Conservation (phyloP, 30 jellyfish, hydroid and myxozoan genomes). For the Calvadosia cruxmelitensis region DNA sequence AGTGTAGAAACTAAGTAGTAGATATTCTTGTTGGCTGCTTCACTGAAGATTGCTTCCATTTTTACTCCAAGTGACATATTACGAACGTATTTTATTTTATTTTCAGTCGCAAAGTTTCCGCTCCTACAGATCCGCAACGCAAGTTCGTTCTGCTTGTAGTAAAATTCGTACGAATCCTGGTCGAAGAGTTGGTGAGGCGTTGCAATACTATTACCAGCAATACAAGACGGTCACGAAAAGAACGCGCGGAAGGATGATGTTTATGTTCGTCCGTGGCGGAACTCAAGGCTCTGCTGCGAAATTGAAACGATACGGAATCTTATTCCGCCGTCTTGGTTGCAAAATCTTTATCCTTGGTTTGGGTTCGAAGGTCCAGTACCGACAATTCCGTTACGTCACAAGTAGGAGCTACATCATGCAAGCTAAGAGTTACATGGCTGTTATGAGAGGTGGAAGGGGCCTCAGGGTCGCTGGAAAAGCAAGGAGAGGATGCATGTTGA, state of each 20-base stretch:
- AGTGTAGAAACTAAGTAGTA: no score
- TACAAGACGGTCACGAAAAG: conserved; percentile 52
- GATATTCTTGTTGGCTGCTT: no score
- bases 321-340: conserved; percentile 58
- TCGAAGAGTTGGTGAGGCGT: conserved; percentile 81
- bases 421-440: conserved; percentile 51
- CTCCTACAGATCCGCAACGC: conserved; percentile 54
- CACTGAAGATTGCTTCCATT: no score
- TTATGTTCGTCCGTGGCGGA: conserved; percentile 59
- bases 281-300: conserved; percentile 56
- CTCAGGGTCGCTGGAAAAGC: conserved; percentile 65
- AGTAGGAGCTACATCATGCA: conserved; percentile 40
- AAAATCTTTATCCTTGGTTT: conserved; percentile 50
- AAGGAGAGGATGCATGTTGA: conserved; percentile 46
- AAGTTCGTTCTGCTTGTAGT: conserved; percentile 41
- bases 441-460: conserved; percentile 73
- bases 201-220: conserved; percentile 54
- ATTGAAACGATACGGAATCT: conserved; percentile 43
- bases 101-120: conserved; percentile 61
- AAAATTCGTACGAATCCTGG: conserved; percentile 38
- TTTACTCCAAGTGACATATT: no score
- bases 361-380: conserved; percentile 43
- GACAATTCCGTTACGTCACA: conserved; percentile 46
- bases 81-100: no score
- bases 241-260: conserved; percentile 42